These are phyloP conservation scores for Dasysyrphus tricinctus DNA, from an alignment of 2,888 invertebrate species.

Conservation along the genomic window DNA sequence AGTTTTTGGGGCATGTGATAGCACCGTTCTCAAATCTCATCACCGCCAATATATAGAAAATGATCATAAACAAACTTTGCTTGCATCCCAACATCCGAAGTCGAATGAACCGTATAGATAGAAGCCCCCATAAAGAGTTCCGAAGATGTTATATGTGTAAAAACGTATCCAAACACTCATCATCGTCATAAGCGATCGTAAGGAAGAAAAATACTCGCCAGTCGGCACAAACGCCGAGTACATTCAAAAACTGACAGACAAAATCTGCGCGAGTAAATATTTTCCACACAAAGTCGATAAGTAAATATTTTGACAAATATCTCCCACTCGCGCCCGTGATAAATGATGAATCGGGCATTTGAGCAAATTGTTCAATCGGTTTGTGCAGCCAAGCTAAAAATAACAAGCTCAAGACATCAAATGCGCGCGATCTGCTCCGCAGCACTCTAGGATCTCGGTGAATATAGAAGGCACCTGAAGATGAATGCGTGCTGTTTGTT, in stretches of 20 bases:
- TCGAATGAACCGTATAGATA: background rate
- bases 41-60: conserved; percentile 54
- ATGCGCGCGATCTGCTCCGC: conserved; percentile 20
- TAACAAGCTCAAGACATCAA: conserved; percentile 70
- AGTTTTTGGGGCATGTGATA: conserved; percentile 6
- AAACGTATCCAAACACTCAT: conserved; percentile 74
- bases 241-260: conserved; percentile 69
- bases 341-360: conserved; percentile 73
- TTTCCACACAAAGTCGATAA: conserved; percentile 72
- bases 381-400: conserved; percentile 65
- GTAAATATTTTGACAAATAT: conserved; percentile 76
- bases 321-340: conserved; percentile 70
- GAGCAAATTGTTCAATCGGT: conserved; percentile 74
- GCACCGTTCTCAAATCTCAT: conserved; percentile 43
- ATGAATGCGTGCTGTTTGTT: conserved; percentile 47
- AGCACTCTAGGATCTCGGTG: conserved; percentile 5
- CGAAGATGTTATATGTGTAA: conserved; percentile 50
- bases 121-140: conserved; percentile 44
- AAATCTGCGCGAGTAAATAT: conserved; percentile 72
- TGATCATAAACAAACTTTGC: conserved; percentile 71
- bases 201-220: conserved; percentile 64
- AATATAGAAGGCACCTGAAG: conserved; percentile 62
- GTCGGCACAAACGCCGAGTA: conserved; percentile 38
- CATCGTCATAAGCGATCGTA: conserved; percentile 70
- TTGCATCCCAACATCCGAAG: conserved; percentile 31